phyloP scores from a whole-genome alignment of 2,797 vertebrate genomes.

The Carcharodon carcharias region DNA sequence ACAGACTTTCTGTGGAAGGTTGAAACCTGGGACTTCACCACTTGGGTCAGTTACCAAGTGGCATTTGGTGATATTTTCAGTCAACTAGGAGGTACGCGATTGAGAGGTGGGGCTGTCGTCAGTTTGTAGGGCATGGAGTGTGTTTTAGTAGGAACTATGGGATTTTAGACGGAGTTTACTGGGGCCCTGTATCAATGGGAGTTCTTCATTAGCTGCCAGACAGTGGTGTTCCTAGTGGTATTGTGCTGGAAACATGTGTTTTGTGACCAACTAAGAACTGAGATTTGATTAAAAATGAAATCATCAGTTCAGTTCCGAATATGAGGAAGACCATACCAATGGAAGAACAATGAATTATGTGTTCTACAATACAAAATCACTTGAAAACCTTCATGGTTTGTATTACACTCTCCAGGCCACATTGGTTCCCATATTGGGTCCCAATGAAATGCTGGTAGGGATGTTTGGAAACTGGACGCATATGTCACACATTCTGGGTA shows the following conservation, averaged over 20 bases:
- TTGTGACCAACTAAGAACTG: background rate
- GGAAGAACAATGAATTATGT: background rate
- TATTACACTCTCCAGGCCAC: background rate
- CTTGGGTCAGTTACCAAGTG: background rate
- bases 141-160: background rate
- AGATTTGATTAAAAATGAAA: background rate
- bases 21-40: background rate
- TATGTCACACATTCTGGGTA: background rate
- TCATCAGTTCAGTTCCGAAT: background rate
- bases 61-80: background rate
- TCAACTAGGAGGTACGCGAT: background rate
- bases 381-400: background rate
- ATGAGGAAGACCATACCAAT: background rate
- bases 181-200: background rate
- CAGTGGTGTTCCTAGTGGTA: background rate
- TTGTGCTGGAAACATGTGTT: background rate
- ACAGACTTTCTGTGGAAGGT: background rate
- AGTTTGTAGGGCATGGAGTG: background rate
- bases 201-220: background rate
- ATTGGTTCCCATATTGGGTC: background rate
- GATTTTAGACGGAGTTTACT: background rate
- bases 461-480: background rate
- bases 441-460: background rate
- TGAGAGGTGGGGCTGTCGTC: background rate
- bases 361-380: background rate